A percentile compares a stretch with the other conserved stretches of the same genome.
Conservation (phyloP, 2,888 invertebrate genomes). For the Sphaerophoria rueppellii region DNA sequence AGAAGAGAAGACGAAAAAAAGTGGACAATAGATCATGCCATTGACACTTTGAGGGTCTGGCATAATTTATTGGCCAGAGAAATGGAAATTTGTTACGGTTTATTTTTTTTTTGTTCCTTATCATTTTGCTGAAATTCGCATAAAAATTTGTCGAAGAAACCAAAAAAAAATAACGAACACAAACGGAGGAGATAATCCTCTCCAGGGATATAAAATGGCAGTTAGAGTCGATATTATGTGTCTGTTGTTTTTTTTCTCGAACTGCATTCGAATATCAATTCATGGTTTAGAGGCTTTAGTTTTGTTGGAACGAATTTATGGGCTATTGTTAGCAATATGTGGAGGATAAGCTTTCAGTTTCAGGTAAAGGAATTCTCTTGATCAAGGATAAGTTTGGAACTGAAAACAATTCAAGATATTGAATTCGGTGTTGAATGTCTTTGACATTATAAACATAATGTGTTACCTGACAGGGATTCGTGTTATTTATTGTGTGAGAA, state of each 20-base stretch:
- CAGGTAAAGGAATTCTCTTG: conserved; percentile 31
- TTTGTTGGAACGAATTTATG: conserved; percentile 48
- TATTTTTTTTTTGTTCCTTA: conserved; percentile 38
- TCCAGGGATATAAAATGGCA: conserved; percentile 15
- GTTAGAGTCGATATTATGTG: conserved; percentile 4
- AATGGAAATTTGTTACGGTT: conserved; percentile 50
- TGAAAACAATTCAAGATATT: background rate
- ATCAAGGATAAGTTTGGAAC: background rate
- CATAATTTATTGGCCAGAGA: conserved; percentile 60
- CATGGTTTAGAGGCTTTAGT: conserved; percentile 33
- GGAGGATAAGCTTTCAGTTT: conserved; percentile 35
- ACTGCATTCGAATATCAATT: conserved; percentile 52
- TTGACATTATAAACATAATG: background rate
- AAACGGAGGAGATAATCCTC: conserved; percentile 50
- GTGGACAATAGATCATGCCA: conserved; percentile 67
- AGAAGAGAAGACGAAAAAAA: conserved; percentile 1
- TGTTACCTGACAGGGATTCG: background rate
- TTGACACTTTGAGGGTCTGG: conserved; percentile 53
- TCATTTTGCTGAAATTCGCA: conserved; percentile 51
- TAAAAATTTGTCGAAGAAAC: conserved; percentile 50
- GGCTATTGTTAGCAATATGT: conserved; percentile 56
- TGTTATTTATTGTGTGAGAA: background rate
- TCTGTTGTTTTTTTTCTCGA: conserved; percentile 16
- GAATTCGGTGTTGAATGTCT: background rate
- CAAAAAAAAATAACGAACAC: conserved; percentile 4